Conservation (phyloP, 2,113 vertebrate species). For the Sialia sialis region DNA sequence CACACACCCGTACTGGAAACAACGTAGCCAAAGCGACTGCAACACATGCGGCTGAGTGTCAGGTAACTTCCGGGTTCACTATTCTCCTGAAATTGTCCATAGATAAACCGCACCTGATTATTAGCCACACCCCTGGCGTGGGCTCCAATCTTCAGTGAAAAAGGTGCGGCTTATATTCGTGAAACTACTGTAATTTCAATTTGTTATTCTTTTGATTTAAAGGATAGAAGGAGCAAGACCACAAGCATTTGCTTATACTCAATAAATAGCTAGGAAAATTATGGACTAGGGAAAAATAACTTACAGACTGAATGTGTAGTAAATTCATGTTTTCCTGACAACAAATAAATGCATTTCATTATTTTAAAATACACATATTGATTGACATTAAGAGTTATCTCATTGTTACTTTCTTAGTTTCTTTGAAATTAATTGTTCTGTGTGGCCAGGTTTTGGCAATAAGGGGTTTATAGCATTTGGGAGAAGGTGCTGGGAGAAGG, state of each 20-base stretch:
- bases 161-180: no score
- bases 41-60: no score
- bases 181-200: no score
- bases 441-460: background rate
- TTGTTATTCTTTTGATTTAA: background rate
- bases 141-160: no score
- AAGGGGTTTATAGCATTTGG: rapidly evolving
- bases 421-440: background rate
- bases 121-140: no score
- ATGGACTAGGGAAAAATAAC: background rate
- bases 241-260: background rate
- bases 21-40: no score
- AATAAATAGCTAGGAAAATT: background rate
- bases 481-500: background rate
- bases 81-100: no score
- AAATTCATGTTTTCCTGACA: background rate
- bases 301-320: background rate
- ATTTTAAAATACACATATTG: background rate
- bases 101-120: no score
- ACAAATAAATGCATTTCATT: background rate
- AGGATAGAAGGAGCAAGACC: background rate
- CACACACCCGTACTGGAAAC: no score
- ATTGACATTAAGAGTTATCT: background rate
- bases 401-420: background rate
- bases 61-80: no score